Base-by-base conservation (phyloP, 2,113 vertebrate species). In the Rhagologus leucostigma region DNA sequence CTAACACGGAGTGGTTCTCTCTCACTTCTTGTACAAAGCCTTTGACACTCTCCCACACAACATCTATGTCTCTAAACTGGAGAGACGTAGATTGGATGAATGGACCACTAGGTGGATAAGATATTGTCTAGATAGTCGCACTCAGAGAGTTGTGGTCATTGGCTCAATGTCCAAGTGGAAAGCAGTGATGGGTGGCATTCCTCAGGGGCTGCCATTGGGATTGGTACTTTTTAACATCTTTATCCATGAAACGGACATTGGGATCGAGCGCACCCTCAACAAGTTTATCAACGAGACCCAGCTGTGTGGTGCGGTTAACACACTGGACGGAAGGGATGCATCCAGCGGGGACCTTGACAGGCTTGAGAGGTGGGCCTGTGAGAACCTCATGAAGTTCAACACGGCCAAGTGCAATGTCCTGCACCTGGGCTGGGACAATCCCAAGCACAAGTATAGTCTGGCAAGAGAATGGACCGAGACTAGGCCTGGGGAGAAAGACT, bases 221-320 rank as follows among this genome's bases (percentile, higher is more conserved):
- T 14, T 0, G 2, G 13, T 55, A 6, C 4, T 49, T 71, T 71
- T 22, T 11, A 47, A 29, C 11, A 42, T 32, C 53, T 63, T 71
- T 56, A 30, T 71, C 16, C 11, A 26, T 35, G 5, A 56, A 55
- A 35, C 0, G 2, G 13, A 35, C 7, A 16, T 15, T 44, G 14
- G 3, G 7, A 33, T 16, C 0, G 0, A 69, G 33, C 10, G 5
- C 12, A 46, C 7, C 18, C 29, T 69, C 19, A 33, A 37, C 16
- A 70, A 15, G 29, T 63, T 49, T 56, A 39, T 47, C 14, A 27
- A 2, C 56, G 50, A 71, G 7, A 56, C 35, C 21, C 32, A 49
- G 9, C 14, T 55, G 9, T 55, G 6, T 49, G 20, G 7, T 22
- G 10, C 1, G 11, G 35, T 49, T 63, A 55, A 26, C 13, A 12